Evolutionary conservation across 30 jellyfish, hydroid and myxozoan genomes (phyloP).

Genomic region (Turritopsis dohrnii): DNA sequence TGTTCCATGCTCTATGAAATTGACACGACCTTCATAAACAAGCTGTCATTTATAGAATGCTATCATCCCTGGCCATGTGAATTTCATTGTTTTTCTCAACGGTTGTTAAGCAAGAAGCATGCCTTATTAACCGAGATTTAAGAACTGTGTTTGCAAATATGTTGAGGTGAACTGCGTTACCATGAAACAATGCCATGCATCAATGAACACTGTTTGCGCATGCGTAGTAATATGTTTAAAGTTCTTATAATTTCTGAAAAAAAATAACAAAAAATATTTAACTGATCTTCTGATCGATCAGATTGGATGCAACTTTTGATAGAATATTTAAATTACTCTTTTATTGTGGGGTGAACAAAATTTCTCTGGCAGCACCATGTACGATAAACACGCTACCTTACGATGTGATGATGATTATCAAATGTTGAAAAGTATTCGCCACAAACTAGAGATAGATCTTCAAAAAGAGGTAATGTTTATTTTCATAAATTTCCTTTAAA

Average conservation of each 20-base stretch:
- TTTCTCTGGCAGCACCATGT: constrained; percentile 3
- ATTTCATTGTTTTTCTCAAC: not conserved
- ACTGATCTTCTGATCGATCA: not conserved
- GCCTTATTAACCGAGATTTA: not conserved
- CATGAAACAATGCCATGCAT: constrained; percentile 25
- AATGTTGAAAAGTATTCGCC: constrained; percentile 21
- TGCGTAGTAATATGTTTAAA: constrained; percentile 16
- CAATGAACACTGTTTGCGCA: constrained; percentile 32
- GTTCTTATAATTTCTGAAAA: not conserved
- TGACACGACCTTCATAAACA: not conserved
- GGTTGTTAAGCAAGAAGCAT: not conserved
- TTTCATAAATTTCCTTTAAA: not conserved
- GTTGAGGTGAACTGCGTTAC: not conserved
- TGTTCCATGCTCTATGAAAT: not conserved
- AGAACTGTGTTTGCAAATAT: not conserved
- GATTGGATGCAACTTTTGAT: too few species aligned
- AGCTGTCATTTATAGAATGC: not conserved
- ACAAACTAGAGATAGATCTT: constrained; percentile 16
- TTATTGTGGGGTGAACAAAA: too few species aligned
- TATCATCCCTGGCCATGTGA: not conserved
- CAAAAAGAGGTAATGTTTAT: constrained; percentile 26
- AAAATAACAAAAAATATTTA: too few species aligned
- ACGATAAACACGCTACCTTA: not conserved
- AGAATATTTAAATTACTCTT: too few species aligned
- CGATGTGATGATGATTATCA: constrained; percentile 20